Conservation (phyloP, 2,888 invertebrate species). For the Harpalus rubripes region DNA sequence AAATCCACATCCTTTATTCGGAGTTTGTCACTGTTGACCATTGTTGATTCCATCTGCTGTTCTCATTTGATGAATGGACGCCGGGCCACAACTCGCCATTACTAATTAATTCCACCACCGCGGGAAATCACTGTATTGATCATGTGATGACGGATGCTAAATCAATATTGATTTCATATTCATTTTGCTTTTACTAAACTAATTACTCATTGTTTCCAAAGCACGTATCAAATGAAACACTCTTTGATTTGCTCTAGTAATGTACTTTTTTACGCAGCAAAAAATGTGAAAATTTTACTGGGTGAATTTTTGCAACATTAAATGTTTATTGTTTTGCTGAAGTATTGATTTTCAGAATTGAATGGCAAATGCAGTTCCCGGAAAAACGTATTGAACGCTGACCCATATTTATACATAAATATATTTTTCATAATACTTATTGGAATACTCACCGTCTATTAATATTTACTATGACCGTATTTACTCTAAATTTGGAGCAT, state of each 20-base stretch:
- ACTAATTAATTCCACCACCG: constrained; percentile 40
- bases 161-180: constrained; percentile 40
- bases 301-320: too few relatives aligned
- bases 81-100: constrained; percentile 22
- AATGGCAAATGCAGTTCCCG: too few relatives aligned
- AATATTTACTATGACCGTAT: too few relatives aligned
- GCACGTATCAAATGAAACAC: background rate
- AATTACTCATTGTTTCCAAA: constrained; percentile 25
- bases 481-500: too few relatives aligned
- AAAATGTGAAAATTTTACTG: background rate
- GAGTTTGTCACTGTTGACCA: background rate
- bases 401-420: too few relatives aligned
- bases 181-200: constrained; percentile 37
- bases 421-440: too few relatives aligned
- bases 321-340: too few relatives aligned
- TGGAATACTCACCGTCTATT: too few relatives aligned
- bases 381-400: too few relatives aligned
- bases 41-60: constrained; percentile 9
- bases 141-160: constrained; percentile 16
- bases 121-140: constrained; percentile 44
- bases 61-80: constrained; percentile 8
- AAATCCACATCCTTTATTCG: constrained; percentile 2
- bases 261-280: background rate
- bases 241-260: background rate
- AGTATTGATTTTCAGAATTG: too few relatives aligned